Conservation (phyloP, 1,140 invertebrate species). For the Macrostomum lignano region DNA sequence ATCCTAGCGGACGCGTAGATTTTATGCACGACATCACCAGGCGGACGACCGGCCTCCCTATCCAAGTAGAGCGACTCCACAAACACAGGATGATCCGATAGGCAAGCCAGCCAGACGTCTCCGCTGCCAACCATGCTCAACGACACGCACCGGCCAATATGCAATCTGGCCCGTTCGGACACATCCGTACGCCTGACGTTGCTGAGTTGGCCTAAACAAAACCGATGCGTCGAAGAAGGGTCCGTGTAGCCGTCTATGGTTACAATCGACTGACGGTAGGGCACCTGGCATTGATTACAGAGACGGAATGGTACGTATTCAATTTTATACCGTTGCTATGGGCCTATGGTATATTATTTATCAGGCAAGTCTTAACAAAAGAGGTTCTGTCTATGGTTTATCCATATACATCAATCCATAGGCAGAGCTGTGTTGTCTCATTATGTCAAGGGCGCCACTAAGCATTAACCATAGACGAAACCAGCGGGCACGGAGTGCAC, state of each 20-base stretch:
- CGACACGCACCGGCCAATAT: conserved; percentile 75
- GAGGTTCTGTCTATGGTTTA: too few relatives aligned
- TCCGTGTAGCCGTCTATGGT: conserved; percentile 93
- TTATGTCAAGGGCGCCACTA: too few relatives aligned
- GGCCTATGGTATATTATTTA: too few relatives aligned
- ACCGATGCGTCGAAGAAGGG: conserved; percentile 47
- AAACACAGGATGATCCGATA: conserved; percentile 89
- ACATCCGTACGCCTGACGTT: conserved; percentile 74
- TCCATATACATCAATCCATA: too few relatives aligned
- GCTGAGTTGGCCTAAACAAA: conserved; percentile 83
- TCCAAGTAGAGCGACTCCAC: conserved; percentile 94
- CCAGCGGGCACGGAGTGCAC: too few relatives aligned
- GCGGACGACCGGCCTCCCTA: conserved; percentile 67
- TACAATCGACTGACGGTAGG: conserved; percentile 62
- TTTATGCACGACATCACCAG: conserved; percentile 90
- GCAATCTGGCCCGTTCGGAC: conserved; percentile 28
- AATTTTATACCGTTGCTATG: too few relatives aligned
- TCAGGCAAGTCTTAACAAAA: too few relatives aligned
- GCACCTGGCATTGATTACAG: too few relatives aligned
- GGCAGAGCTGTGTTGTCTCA: too few relatives aligned
- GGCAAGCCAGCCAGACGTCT: conserved; percentile 76
- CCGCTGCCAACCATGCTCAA: conserved; percentile 68
- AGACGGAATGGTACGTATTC: too few relatives aligned
- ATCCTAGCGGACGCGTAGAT: conserved; percentile 86
- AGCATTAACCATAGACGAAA: too few relatives aligned